phyloP scores from a whole-genome alignment of 2,888 invertebrate genomes.

The Drosophila tripunctata region DNA sequence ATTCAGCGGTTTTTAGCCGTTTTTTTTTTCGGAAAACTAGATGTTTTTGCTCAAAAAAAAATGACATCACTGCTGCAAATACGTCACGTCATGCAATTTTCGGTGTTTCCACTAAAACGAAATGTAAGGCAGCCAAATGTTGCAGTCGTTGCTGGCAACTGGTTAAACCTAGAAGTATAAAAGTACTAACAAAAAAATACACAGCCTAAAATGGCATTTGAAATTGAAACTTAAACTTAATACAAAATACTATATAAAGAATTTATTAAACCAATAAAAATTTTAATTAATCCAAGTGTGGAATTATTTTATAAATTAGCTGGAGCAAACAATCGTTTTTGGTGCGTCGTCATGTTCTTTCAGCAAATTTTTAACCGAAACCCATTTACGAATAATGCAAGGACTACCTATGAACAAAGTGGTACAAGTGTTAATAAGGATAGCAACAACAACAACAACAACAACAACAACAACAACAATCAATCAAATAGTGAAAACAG shows the following conservation, averaged over 20 bases:
- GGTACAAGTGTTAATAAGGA: conserved; percentile 41
- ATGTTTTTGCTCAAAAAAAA: no score
- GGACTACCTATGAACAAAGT: conserved; percentile 36
- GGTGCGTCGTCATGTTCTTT: conserved; percentile 79
- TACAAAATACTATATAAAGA: conserved; percentile 25
- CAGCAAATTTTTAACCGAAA: conserved; percentile 82
- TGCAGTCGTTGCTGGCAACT: conserved; percentile 74
- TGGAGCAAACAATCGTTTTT: neutral
- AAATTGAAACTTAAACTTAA: conserved; percentile 25
- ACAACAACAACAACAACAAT: conserved; percentile 45
- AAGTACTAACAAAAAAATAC: neutral
- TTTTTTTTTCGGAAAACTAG: no score
- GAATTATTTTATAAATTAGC: neutral
- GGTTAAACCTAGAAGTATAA: conserved; percentile 42
- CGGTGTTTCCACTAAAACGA: conserved; percentile 56
- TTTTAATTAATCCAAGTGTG: conserved; percentile 26
- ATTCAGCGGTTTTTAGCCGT: no score
- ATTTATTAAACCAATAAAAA: neutral
- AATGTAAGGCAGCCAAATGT: conserved; percentile 16
- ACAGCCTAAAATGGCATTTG: neutral
- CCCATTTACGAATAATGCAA: conserved; percentile 48
- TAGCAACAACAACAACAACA: conserved; percentile 49
- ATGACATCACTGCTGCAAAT: no score
- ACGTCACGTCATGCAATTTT: neutral
- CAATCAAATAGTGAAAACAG: conserved; percentile 26